Base-by-base conservation (phyloP, 2,888 invertebrate species). In the Spodoptera exigua region DNA sequence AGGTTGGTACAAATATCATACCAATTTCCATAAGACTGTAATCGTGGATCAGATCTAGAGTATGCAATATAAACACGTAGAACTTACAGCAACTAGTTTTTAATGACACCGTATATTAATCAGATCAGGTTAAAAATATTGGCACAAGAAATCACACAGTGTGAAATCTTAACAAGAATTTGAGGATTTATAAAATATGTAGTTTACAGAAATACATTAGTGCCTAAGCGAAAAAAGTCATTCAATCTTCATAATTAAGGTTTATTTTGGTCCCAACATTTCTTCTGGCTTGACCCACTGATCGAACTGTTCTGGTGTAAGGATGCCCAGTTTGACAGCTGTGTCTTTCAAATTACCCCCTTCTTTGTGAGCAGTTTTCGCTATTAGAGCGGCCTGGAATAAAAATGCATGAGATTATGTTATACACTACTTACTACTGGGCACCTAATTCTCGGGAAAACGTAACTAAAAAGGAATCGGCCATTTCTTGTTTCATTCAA, bases 281-380 rank as follows among this genome's bases (percentile, higher is more conserved):
- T 98, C 95, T 82, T 98, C 97, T 0, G 99, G 99, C 67, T 89
- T 95, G 3, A 99, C 99, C 98, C 98, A 98, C 72, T 98, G 92
- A 76, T 97, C 96, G 89, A 99, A 99, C 86, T 99, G 96, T 80
- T 97, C 91, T 9, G 96, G 96, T 0, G 97, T 98, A 18, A 99
- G 92, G 82, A 96, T 95, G 14, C 97, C 97, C 52, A 98, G 94
- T 77, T 98, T 97, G 73, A 99, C 89, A 0, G 99, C 99, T 0
- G 98, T 95, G 78, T 97, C 97, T 85, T 98, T 98, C 40, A 99
- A 92, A 0, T 97, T 99, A 0, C 96, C 95, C 1, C 97, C 97
- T 81, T 99, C 97, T 82, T 97, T 97, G 90, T 99, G 99, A 0
- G 99, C 99, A 27, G 97, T 97, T 91, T 99, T 99, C 0, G 99